phyloP scores from a whole-genome alignment of 2,797 vertebrate genomes.

The Poecilia picta region DNA sequence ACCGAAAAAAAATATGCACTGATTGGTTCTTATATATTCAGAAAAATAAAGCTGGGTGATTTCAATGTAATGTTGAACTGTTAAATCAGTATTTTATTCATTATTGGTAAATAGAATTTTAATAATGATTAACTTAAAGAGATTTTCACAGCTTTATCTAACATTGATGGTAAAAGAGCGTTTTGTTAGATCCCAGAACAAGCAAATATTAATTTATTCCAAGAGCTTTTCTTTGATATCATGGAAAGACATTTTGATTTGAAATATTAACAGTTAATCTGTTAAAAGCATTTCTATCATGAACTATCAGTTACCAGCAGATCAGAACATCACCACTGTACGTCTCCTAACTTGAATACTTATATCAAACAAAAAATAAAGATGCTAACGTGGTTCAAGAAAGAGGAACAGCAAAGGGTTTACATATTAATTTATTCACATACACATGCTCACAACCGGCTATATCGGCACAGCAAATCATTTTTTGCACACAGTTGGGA shows the following conservation, averaged over 20 bases:
- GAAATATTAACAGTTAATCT: not conserved
- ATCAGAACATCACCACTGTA: not conserved
- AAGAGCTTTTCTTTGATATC: not conserved
- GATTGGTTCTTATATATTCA: not conserved
- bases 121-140: not conserved
- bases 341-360: not conserved
- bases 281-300: not conserved
- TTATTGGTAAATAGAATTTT: not conserved
- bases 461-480: conserved; percentile 56
- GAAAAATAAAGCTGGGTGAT: not conserved
- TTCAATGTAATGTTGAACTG: not conserved
- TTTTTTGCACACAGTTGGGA: conserved; percentile 59
- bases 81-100: not conserved
- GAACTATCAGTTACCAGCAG: not conserved
- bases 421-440: conserved; percentile 74
- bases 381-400: not conserved
- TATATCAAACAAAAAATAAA: not conserved
- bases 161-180: not conserved
- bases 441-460: conserved; percentile 70
- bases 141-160: not conserved
- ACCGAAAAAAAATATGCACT: not conserved
- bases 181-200: not conserved
- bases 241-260: not conserved
- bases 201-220: not conserved
- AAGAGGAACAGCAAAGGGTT: not conserved